Conservation (phyloP, 2,797 vertebrate species). For the Tenualosa thibaudeaui region DNA sequence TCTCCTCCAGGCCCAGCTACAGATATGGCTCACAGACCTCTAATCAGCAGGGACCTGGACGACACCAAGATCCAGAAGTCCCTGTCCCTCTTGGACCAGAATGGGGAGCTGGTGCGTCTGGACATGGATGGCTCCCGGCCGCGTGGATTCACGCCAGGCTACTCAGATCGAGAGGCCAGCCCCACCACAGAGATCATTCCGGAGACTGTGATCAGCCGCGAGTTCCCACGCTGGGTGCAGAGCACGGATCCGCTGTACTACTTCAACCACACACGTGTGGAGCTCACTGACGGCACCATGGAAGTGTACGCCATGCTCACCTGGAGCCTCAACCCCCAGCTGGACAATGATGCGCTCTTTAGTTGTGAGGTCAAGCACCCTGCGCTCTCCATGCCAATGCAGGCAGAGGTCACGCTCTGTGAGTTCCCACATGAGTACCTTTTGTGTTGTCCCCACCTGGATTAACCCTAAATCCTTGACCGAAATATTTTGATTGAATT, state of each 20-base stretch:
- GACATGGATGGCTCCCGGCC: constrained; percentile 62
- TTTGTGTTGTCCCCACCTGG: no score
- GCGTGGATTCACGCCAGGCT: constrained; percentile 36
- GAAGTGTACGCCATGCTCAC: constrained; percentile 88
- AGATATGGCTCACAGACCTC: constrained; percentile 65
- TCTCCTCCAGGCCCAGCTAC: background rate
- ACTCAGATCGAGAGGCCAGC: constrained; percentile 46
- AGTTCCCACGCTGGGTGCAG: constrained; percentile 91
- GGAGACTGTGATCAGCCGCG: constrained; percentile 89
- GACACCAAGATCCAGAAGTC: constrained; percentile 87
- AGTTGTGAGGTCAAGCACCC: constrained; percentile 97
- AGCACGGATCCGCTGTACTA: constrained; percentile 85
- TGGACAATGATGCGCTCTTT: constrained; percentile 92
- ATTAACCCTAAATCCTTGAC: no score
- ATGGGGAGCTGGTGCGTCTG: constrained; percentile 60
- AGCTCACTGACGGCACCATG: constrained; percentile 80
- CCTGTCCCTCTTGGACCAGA: constrained; percentile 69
- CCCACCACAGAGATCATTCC: constrained; percentile 79
- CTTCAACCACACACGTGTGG: constrained; percentile 79
- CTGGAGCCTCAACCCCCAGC: constrained; percentile 92
- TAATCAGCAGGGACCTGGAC: constrained; percentile 80
- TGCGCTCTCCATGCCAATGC: constrained; percentile 94
- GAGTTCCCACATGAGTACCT: constrained; percentile 45
- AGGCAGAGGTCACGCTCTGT: constrained; percentile 90
- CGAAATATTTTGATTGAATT: no score